A percentile compares a stretch with the other conserved stretches of the same genome.
phyloP scores from a whole-genome alignment of 2,888 invertebrate genomes.

The Oxyteleia sp. region DNA sequence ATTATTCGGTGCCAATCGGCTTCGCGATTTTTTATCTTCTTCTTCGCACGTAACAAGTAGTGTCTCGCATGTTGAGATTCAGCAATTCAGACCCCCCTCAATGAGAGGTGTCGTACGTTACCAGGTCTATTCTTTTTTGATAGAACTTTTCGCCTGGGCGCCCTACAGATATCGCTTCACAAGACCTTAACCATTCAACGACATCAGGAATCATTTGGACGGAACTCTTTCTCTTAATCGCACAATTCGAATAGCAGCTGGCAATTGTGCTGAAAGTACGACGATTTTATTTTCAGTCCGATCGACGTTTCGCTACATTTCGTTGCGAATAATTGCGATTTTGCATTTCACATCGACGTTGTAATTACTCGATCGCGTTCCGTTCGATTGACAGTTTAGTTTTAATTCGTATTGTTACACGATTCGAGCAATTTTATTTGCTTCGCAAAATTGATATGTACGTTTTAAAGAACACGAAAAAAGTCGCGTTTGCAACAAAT shows the following conservation, averaged over 20 bases:
- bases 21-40: not conserved
- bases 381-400: not conserved
- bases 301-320: not conserved
- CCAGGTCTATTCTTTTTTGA: conserved; percentile 80
- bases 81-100: conserved; percentile 28
- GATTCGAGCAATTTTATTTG: no score
- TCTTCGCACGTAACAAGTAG: conserved; percentile 60
- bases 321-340: conserved; percentile 21
- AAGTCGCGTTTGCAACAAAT: no score
- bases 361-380: not conserved
- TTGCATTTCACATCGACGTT: conserved; percentile 15
- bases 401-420: no score
- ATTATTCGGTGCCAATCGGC: no score
- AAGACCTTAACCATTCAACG: conserved; percentile 84
- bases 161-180: conserved; percentile 87
- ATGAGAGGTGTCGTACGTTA: conserved; percentile 56
- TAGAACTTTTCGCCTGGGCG: conserved; percentile 87
- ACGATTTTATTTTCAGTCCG: conserved; percentile 30
- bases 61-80: conserved; percentile 65
- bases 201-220: conserved; percentile 72
- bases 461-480: no score
- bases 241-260: conserved; percentile 42
- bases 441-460: no score
- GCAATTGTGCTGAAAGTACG: conserved; percentile 39
- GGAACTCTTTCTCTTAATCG: conserved; percentile 65